Evolutionary conservation across 2,113 vertebrate species (phyloP), one percentile per base, ranked within the genome.

Genomic region (Tyto alba): DNA sequence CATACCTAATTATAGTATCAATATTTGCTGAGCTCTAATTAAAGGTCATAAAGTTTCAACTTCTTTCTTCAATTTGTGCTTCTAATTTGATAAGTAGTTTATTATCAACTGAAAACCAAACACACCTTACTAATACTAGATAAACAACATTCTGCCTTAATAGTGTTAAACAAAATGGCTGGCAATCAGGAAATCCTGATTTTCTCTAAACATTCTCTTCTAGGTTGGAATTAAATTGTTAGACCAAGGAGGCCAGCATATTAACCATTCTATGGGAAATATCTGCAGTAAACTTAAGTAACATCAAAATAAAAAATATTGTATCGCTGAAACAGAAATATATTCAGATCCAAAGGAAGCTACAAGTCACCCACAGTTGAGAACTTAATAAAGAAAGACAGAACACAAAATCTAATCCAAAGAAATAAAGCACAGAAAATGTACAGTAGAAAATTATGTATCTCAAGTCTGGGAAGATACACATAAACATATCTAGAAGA

Each of bases 21-120:
- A 89, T 90, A 97, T 92, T 95, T 95, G 38, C 68, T 57, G 34
- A 75, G 25, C 38, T 80, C 14, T 79, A 97, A 97, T 97, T 93
- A 96, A 91, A 57, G 48, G 41, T 36, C 41, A 80, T 60, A 47
- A 55, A 82, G 59, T 95, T 95, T 92, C 76, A 64, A 90, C 67
- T 95, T 52, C n/a, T 74, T 93, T 89, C 81, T 85, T 89, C 77
- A 76, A 62, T 83, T 76, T 76, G 26, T 80, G 19, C 22, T 87
- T 85, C 53, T 84, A 88, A 96, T 86, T 86, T 82, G 25, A 92
- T 91, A 11, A 11, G 59, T 94, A 84, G 89, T 91, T 81, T 94
- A 63, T 57, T 76, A 56, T 25, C 75, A 93, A 27, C 41, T 79
- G 79, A 85, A 94, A 90, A 43, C 6, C 47, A 68, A 91, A 73